phyloP scores from a whole-genome alignment of 1,140 invertebrate species.

The Rhagoletis pomonella region DNA sequence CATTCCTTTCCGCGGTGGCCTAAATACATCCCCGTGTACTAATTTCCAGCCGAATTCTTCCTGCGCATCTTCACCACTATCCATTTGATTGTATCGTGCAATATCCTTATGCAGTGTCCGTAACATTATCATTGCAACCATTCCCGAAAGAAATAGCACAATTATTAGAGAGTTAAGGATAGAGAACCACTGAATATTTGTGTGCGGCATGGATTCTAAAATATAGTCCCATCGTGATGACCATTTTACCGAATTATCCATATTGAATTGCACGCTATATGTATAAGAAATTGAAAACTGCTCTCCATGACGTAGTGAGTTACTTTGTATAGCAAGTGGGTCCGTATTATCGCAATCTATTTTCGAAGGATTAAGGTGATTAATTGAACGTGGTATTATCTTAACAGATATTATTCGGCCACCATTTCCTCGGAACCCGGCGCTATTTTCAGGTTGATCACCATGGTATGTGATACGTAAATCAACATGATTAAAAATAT shows the following conservation, averaged over 20 bases:
- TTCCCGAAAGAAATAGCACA: conserved; percentile 93
- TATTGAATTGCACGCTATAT: conserved; percentile 89
- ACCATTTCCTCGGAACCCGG: conserved; percentile 83
- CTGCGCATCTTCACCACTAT: conserved; percentile 95
- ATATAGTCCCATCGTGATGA: conserved; percentile 99
- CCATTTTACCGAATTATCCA: conserved; percentile 94
- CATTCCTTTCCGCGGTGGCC: conserved; percentile 98
- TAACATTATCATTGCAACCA: conserved; percentile 99
- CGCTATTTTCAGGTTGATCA: conserved; percentile 87
- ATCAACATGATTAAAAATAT: conserved; percentile 98
- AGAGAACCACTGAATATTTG: conserved; percentile 99
- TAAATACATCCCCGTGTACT: conserved; percentile 95
- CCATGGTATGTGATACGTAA: conserved; percentile 95
- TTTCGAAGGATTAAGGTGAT: conserved; percentile 76
- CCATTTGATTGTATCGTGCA: conserved; percentile 98
- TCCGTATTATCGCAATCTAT: conserved; percentile 77
- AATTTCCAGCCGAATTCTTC: conserved; percentile 99
- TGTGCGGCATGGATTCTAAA: conserved; percentile 97
- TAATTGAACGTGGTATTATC: conserved; percentile 86
- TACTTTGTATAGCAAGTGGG: conserved; percentile 82
- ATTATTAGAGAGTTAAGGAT: conserved; percentile 94
- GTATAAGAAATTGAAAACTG: conserved; percentile 87
- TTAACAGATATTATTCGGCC: conserved; percentile 92
- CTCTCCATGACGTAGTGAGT: conserved; percentile 75
- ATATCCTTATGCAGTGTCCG: conserved; percentile 99